A percentile compares a stretch with the other conserved stretches of the same genome.
Evolutionary conservation across 1,140 invertebrate genomes (phyloP).

Genomic region (Caerostris extrusa): DNA sequence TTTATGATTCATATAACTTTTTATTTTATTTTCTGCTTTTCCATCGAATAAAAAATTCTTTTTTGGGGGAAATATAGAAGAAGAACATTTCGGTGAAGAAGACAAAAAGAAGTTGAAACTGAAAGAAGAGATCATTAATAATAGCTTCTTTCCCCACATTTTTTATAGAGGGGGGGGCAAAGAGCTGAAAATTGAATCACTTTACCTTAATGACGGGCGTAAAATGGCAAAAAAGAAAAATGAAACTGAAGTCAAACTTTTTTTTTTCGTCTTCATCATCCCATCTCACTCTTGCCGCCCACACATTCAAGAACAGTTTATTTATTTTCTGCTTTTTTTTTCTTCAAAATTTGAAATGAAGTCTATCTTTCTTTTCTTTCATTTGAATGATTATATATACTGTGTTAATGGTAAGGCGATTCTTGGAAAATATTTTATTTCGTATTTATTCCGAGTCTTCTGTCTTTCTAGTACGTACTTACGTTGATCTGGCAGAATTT

Average conservation of each 20-base stretch:
- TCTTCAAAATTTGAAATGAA: slow-evolving; percentile 3
- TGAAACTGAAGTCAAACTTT: background rate
- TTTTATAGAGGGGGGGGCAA: background rate
- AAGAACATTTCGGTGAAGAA: slow-evolving; percentile 26
- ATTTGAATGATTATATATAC: slow-evolving; percentile 23
- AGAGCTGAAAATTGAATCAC: slow-evolving; percentile 58
- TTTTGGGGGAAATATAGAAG: background rate
- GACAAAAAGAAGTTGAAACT: slow-evolving; percentile 61
- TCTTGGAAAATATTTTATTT: background rate
- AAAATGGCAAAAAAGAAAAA: slow-evolving; percentile 25
- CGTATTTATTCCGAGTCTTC: background rate
- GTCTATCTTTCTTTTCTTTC: background rate
- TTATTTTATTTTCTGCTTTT: background rate
- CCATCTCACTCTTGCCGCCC: slow-evolving; percentile 11
- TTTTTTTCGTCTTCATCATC: background rate
- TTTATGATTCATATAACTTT: slow-evolving; percentile 26
- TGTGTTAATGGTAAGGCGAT: background rate
- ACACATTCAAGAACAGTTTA: background rate
- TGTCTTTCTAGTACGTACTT: no score
- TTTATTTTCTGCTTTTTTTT: background rate
- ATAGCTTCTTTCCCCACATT: background rate
- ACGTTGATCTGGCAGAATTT: no score
- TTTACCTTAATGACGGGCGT: slow-evolving; percentile 65
- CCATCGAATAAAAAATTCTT: background rate
- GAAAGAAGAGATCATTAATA: slow-evolving; percentile 64